Conservation (phyloP, 2,888 invertebrate species). For the Protodeltote pygarga region DNA sequence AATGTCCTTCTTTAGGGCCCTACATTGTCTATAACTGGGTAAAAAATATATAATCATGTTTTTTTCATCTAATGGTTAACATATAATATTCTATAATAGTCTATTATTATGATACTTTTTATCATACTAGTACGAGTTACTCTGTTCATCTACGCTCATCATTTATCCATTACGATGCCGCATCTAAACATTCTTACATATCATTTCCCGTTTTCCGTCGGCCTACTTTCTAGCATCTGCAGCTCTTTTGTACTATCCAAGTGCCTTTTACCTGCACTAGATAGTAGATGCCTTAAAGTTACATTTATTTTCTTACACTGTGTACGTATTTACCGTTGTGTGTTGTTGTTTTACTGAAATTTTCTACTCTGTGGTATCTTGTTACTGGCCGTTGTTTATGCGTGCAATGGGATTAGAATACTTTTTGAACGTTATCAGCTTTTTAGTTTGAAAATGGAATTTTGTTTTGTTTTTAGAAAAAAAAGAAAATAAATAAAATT, state of each 20-base stretch:
- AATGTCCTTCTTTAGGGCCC: too few relatives aligned
- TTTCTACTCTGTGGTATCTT: conserved; percentile 11
- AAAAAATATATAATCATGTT: too few relatives aligned
- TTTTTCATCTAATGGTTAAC: too few relatives aligned
- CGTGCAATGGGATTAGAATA: conserved; percentile 8
- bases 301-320: conserved; percentile 41
- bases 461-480: background rate
- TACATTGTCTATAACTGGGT: too few relatives aligned
- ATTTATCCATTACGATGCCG: conserved; percentile 31
- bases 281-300: conserved; percentile 47
- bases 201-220: conserved; percentile 43
- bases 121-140: too few relatives aligned
- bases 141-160: conserved; percentile 1
- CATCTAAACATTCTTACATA: conserved; percentile 34
- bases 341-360: conserved; percentile 18
- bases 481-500: too few relatives aligned
- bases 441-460: conserved; percentile 1
- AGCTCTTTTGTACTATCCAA: conserved; percentile 67
- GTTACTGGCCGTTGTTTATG: conserved; percentile 4
- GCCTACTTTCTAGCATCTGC: conserved; percentile 68
- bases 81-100: too few relatives aligned
- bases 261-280: conserved; percentile 71
- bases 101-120: too few relatives aligned
- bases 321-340: conserved; percentile 18
- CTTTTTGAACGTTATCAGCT: background rate